Evolutionary conservation across 1,140 invertebrate species (phyloP), one percentile per base, ranked within the genome.

Genomic region (Polypedilum vanderplanki): DNA sequence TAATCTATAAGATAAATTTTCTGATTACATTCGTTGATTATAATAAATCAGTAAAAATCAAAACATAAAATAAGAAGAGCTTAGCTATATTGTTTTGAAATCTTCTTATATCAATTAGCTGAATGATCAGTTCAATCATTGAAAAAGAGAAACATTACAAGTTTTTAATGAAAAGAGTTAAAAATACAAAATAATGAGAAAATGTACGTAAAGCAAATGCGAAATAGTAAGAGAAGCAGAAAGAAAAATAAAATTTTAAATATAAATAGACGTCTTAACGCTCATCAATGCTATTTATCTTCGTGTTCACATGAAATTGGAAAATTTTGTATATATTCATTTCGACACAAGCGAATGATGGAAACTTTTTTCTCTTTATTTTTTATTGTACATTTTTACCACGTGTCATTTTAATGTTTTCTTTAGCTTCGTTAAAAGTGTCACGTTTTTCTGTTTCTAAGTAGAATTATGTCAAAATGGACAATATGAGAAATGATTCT

Each of bases 221-320:
- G 24, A 33, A 33, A 33, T 33, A 33, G 24, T 33, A 33, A 33
- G 5, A 33, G 5, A 5, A 33, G 24, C 5, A 33, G 24, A 33
- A 33, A 33, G 24, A 33, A 33, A 70, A 70, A 70, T 70, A 17
- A 70, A 22, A 20, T 70, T 70, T 70, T 70, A 70, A 70, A 70
- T 70, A 70, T 20, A 70, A 70, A 70, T 70, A 70, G 65, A 70
- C 18, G 15, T 22, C n/a, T 70, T 22, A 18, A 17, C 65, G 46
- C 20, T 70, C 65, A 70, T 70, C 65, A 22, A 70, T 70, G 17
- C 65, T 70, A 70, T 70, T 70, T 70, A 70, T 70, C 65, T 70
- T 70, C 65, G 20, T 70, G 9, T 70, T 18, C 18, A 18, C 65
- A 20, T 22, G 20, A 70, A 70, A n/a, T 12, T 12, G 15, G 10